Percentiles rank a stretch among this genome's conserved stretches.
These are phyloP conservation scores for Lytechinus pictus DNA, from an alignment of 35 echinoderm and acorn worm species.

Conservation along the genomic window DNA sequence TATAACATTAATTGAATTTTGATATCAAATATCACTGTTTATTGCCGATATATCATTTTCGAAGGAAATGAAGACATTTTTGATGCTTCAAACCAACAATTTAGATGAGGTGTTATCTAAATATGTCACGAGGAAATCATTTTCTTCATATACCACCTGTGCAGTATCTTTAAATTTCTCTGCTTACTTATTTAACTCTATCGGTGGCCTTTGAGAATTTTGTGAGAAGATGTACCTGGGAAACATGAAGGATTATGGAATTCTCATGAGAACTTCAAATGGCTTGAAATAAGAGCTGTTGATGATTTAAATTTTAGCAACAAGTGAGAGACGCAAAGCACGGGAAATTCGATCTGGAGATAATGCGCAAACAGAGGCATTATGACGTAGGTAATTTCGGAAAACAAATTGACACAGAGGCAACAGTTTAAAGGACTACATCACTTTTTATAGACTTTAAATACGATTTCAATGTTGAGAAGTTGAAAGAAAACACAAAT, in stretches of 20 bases:
- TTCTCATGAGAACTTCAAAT: background rate
- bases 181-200: too few species aligned
- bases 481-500: background rate
- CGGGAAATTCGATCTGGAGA: background rate
- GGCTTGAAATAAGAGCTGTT: background rate
- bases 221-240: too few species aligned
- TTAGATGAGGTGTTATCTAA: too few species aligned
- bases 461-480: background rate
- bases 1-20: too few species aligned
- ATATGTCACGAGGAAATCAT: too few species aligned
- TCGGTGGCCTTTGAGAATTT: too few species aligned
- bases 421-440: background rate
- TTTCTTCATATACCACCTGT: background rate
- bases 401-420: background rate
- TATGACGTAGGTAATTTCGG: background rate
- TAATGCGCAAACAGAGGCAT: background rate
- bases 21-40: too few species aligned
- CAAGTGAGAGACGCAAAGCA: background rate
- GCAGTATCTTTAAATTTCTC: too few species aligned
- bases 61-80: too few species aligned
- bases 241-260: background rate
- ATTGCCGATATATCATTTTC: too few species aligned
- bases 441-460: background rate
- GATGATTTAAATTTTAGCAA: background rate
- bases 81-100: too few species aligned